Conservation (phyloP, 2,888 invertebrate genomes). For the Rotaria macrura region DNA sequence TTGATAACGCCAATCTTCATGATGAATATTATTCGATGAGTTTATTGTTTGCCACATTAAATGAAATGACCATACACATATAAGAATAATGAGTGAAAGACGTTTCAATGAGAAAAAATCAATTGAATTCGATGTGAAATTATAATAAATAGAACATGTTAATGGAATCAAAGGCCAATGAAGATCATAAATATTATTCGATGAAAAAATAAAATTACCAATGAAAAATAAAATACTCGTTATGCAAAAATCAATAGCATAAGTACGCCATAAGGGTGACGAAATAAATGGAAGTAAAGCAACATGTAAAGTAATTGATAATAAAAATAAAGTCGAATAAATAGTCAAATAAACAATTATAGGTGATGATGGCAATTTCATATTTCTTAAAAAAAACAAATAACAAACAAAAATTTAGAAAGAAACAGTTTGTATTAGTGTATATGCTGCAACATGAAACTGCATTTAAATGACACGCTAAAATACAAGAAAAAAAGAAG, state of each 20-base stretch:
- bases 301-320: slow-evolving; percentile 4
- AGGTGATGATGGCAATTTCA: neutral
- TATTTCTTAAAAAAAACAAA: neutral
- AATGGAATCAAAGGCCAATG: slow-evolving; percentile 25
- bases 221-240: neutral
- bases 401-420: neutral
- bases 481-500: neutral
- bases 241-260: neutral
- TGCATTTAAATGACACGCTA: neutral
- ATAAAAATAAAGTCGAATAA: neutral
- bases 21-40: neutral
- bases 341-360: neutral
- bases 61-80: slow-evolving; percentile 25
- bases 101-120: neutral
- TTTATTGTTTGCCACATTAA: slow-evolving; percentile 4
- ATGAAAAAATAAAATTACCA: neutral
- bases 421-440: neutral
- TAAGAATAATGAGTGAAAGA: neutral
- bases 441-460: neutral
- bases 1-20: slow-evolving; percentile 33
- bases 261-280: neutral
- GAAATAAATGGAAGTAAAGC: neutral
- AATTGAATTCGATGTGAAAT: neutral
- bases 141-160: slow-evolving; percentile 15
- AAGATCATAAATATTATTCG: slow-evolving; percentile 30